Evolutionary conservation across 2,113 vertebrate species (phyloP).

Genomic region (Phocoena sinus): DNA sequence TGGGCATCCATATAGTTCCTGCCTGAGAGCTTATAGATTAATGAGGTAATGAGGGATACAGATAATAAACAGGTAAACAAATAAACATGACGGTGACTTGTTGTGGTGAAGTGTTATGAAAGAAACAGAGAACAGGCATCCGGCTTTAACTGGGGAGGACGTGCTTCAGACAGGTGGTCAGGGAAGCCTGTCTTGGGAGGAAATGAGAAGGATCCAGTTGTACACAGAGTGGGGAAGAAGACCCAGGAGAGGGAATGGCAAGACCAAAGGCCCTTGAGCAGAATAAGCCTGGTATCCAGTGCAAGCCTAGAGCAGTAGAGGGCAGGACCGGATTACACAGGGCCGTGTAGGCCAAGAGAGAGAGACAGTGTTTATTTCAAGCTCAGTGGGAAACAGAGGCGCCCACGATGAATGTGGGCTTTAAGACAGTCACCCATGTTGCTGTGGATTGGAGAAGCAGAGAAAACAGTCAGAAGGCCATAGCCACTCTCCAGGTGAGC

Average conservation of each 20-base stretch:
- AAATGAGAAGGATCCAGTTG: background rate
- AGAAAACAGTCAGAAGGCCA: background rate
- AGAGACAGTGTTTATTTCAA: background rate
- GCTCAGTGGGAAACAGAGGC: background rate
- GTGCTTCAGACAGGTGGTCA: background rate
- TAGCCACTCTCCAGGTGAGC: background rate
- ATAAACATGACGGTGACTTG: background rate
- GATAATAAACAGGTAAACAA: background rate
- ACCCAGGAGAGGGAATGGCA: background rate
- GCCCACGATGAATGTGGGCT: background rate
- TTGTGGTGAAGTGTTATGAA: background rate
- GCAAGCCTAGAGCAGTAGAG: background rate
- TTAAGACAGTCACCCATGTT: background rate
- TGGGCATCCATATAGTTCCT: background rate
- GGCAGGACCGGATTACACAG: background rate
- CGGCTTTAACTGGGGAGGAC: background rate
- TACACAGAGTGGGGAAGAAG: background rate
- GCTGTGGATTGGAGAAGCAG: background rate
- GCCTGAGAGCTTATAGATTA: background rate
- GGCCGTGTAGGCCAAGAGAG: background rate
- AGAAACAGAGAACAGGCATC: background rate
- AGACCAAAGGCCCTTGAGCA: background rate
- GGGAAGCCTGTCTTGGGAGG: background rate
- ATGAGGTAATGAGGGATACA: background rate
- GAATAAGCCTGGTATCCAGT: background rate